A percentile compares a stretch with the other conserved stretches of the same genome.
Evolutionary conservation across 2,113 vertebrate species (phyloP).

Genomic region (Heptranchias perlo): DNA sequence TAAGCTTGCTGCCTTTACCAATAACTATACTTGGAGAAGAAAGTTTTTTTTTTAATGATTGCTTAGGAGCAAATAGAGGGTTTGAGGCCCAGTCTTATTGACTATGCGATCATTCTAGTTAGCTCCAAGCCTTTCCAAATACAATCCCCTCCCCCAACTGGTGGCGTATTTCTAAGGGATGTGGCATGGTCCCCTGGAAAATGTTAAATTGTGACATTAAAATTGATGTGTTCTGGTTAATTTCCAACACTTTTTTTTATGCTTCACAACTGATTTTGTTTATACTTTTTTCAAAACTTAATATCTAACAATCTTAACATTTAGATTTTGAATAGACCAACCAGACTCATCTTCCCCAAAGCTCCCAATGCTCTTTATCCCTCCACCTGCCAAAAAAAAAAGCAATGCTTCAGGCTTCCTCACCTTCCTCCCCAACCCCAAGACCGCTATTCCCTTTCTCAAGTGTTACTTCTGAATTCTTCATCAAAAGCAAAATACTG

Average conservation of each 20-base stretch:
- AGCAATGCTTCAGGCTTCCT: background rate
- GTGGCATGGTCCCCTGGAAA: background rate
- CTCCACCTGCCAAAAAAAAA: background rate
- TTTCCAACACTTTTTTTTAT: background rate
- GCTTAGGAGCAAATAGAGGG: too few relatives aligned
- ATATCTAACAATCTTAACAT: too few relatives aligned
- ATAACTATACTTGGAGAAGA: background rate
- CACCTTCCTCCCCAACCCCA: too few relatives aligned
- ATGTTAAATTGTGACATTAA: too few relatives aligned
- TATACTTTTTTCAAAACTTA: too few relatives aligned
- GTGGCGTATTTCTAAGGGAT: background rate
- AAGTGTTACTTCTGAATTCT: background rate
- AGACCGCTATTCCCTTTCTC: background rate
- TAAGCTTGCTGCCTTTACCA: too few relatives aligned
- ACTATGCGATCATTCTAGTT: background rate
- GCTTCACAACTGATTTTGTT: background rate
- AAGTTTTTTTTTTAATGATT: background rate
- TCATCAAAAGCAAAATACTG: too few relatives aligned
- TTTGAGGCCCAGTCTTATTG: background rate
- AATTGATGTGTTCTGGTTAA: too few relatives aligned
- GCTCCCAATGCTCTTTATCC: background rate
- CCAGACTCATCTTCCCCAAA: background rate
- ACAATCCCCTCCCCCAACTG: background rate
- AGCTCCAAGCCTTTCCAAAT: background rate
- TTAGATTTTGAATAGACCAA: background rate